Conservation (phyloP, 2,113 vertebrate genomes). For the Larimichthys polyactis region DNA sequence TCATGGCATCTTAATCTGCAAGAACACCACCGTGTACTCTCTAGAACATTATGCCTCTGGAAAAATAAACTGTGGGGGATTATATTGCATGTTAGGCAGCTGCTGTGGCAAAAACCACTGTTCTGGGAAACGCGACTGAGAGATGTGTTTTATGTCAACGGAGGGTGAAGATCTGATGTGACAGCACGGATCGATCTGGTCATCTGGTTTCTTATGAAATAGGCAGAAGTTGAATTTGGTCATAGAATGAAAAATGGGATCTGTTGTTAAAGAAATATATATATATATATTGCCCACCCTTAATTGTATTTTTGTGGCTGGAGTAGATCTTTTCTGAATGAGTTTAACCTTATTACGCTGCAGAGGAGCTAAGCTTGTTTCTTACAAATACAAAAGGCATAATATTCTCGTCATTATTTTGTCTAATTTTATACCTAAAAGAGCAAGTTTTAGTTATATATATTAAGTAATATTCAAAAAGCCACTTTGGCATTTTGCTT, state of each 20-base stretch:
- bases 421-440: neutral
- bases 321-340: neutral
- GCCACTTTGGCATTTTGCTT: neutral
- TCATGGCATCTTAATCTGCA: neutral
- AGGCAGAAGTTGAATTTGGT: neutral
- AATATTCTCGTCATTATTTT: too few species aligned
- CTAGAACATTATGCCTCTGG: neutral
- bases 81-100: neutral
- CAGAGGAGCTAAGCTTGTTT: neutral
- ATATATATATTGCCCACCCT: neutral
- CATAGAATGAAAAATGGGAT: neutral
- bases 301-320: neutral
- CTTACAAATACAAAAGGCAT: neutral
- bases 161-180: constrained; percentile 37
- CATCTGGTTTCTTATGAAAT: neutral
- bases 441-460: too few species aligned
- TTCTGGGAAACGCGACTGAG: constrained; percentile 23
- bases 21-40: neutral
- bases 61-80: constrained; percentile 25
- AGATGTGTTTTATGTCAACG: constrained; percentile 36
- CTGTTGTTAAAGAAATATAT: neutral
- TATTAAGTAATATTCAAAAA: neutral
- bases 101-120: constrained; percentile 16
- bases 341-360: neutral
- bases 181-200: constrained; percentile 2